Conservation (phyloP, 2,113 vertebrate genomes). For the Malaclemys terrapin region DNA sequence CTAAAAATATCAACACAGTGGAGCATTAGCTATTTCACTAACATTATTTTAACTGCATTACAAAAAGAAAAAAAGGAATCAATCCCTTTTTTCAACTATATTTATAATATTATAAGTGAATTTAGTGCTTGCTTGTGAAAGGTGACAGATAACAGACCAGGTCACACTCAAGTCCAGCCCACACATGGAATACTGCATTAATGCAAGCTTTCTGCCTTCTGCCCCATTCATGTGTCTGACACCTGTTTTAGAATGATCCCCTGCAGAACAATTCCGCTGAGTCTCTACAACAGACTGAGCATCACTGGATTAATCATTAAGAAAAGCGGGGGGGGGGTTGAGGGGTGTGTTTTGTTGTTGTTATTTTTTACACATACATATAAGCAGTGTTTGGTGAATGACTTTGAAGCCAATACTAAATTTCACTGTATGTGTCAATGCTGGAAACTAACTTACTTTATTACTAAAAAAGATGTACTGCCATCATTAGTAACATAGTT, state of each 20-base stretch:
- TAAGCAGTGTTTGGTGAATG: not conserved
- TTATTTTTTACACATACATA: slow-evolving; percentile 18
- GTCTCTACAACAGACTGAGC: slow-evolving; percentile 1
- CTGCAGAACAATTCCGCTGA: slow-evolving; percentile 50
- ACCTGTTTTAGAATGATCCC: slow-evolving; percentile 51
- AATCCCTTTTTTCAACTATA: not conserved
- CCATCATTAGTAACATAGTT: slow-evolving; percentile 24
- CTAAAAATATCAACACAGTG: too few species aligned
- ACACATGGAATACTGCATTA: slow-evolving; percentile 43
- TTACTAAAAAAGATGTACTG: slow-evolving; percentile 43
- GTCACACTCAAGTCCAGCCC: slow-evolving; percentile 29
- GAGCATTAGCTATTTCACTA: too few species aligned
- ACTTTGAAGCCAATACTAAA: slow-evolving; percentile 48
- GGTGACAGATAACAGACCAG: slow-evolving; percentile 28
- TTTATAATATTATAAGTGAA: slow-evolving; percentile 32
- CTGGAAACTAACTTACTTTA: not conserved
- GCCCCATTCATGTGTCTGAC: not conserved
- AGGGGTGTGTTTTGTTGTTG: not conserved
- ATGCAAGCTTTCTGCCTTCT: slow-evolving; percentile 30
- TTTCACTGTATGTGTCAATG: not conserved
- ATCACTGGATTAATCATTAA: slow-evolving; percentile 13
- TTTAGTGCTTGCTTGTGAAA: slow-evolving; percentile 4
- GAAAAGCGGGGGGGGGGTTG: not conserved
- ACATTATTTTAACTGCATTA: too few species aligned
- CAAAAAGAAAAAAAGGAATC: slow-evolving; percentile 23